These are phyloP conservation scores for Orthosia gothica DNA, from an alignment of 2,888 invertebrate species.

Conservation along the genomic window DNA sequence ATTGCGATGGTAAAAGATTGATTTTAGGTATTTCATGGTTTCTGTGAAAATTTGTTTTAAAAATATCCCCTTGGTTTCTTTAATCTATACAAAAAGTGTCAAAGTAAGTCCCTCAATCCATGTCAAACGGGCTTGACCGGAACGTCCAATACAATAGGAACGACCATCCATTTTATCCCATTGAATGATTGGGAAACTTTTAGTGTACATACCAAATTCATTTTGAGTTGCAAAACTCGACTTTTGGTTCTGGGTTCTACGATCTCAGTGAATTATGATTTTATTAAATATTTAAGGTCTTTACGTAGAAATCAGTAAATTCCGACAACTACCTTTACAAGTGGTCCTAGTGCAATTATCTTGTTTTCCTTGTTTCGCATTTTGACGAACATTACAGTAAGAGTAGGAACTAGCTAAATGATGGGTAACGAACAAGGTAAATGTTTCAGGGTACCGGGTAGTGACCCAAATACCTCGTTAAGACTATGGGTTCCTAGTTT, in stretches of 20 bases:
- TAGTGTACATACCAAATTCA: slow-evolving; percentile 7
- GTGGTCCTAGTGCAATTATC: slow-evolving; percentile 48
- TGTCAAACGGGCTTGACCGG: not conserved
- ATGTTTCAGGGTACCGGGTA: slow-evolving; percentile 29
- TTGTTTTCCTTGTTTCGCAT: slow-evolving; percentile 51
- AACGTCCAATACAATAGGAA: slow-evolving; percentile 25
- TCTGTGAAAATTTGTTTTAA: not conserved
- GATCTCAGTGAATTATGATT: not conserved
- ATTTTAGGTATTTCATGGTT: not conserved
- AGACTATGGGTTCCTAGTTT: slow-evolving; percentile 28
- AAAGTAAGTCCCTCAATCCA: not conserved
- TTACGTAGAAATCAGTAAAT: too few species aligned
- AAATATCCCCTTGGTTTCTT: not conserved
- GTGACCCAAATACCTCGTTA: slow-evolving; percentile 50
- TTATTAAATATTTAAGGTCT: not conserved
- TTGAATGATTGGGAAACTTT: slow-evolving; percentile 52
- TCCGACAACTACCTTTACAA: not conserved
- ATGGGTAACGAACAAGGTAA: slow-evolving; percentile 54
- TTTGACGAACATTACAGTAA: slow-evolving; percentile 37
- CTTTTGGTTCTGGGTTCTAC: not conserved
- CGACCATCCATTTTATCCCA: slow-evolving; percentile 10
- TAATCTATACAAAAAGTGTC: not conserved
- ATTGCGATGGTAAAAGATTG: not conserved
- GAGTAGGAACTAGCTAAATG: slow-evolving; percentile 46
- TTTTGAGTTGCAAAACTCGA: slow-evolving; percentile 1